Percentiles rank a stretch among this genome's conserved stretches.
Evolutionary conservation across 2,888 invertebrate genomes (phyloP).

Genomic region (Sesia bembeciformis): DNA sequence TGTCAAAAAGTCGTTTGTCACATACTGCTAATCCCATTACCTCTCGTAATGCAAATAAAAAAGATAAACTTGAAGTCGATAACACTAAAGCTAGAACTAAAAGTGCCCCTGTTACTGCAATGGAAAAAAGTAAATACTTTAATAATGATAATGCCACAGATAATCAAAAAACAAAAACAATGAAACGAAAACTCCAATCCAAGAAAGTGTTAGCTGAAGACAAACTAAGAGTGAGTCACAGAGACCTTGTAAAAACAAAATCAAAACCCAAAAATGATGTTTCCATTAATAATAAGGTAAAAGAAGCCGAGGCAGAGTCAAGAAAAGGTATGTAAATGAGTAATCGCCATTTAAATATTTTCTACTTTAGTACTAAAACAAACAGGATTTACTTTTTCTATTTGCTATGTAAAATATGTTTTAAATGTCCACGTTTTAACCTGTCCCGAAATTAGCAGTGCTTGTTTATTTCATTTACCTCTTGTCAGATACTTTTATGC

Average conservation of each 20-base stretch:
- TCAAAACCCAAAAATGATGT: constrained; percentile 47
- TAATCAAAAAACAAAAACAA: constrained; percentile 7
- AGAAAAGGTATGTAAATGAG: constrained; percentile 18
- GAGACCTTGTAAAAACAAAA: constrained; percentile 38
- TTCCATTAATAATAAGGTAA: constrained; percentile 63
- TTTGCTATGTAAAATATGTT: too few species aligned
- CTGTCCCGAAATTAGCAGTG: too few species aligned
- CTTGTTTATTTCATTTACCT: too few species aligned
- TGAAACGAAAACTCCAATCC: constrained; percentile 16
- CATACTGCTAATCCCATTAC: constrained; percentile 12
- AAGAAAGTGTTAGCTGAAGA: constrained; percentile 30
- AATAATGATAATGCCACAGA: constrained; percentile 10
- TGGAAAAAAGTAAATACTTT: constrained; percentile 53
- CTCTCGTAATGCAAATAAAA: constrained; percentile 2
- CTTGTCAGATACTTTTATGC: too few species aligned
- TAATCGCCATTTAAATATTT: too few species aligned
- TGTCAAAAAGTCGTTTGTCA: constrained; percentile 18
- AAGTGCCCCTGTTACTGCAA: constrained; percentile 34
- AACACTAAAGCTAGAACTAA: constrained; percentile 32
- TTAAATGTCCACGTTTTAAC: too few species aligned
- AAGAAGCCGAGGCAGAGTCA: constrained; percentile 50
- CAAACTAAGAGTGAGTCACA: constrained; percentile 49
- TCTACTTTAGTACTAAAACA: too few species aligned
- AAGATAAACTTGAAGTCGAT: constrained; percentile 4
- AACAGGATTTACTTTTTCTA: too few species aligned